Evolutionary conservation across 1,140 invertebrate species (phyloP), one percentile per base, ranked within the genome.

Genomic region (Panagrolaimus sp.): DNA sequence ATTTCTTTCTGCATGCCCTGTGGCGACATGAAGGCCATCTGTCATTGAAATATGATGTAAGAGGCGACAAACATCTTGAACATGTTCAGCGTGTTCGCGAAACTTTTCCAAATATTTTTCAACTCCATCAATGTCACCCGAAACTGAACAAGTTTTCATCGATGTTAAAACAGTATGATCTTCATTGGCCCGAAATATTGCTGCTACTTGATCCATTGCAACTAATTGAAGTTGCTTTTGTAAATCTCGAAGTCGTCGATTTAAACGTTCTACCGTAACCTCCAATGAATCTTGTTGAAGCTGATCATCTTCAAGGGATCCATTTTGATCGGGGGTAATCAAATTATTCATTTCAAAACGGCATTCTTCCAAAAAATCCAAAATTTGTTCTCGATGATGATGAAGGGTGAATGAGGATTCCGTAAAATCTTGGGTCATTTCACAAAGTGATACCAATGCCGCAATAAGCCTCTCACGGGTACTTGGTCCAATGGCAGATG

Each of bases 351-450:
- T 82, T 71, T 84, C 82, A 63, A 83, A 84, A 10, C 82, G 74
- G 64, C 83, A 83, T 63, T 83, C 83, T 65, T 84, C 83, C 15
- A 82, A 64, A 62, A 81, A 83, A 52, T 92, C 87, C 0, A 96
- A 86, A 77, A 97, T 94, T 82, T 91, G 91, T 85, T 98, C 93
- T 65, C 95, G 88, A 85, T 97, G 92, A 78, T 96, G 92, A 85
- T 98, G 94, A 76, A 89, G 91, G 44, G 95, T 98, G 85, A 98
- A 98, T 66, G 95, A 93, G 68, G 94, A 98, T 85, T 99, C 95
- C 12, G 96, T 98, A 85, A 98, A 98, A 85, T 98, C 96, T 85
- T 96, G 93, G 65, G 92, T 95, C 77, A 93, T 89, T 85, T 98
- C 95, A 43, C 94, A 89, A 21, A 97, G 89, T 44, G 90, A 89